Conservation (phyloP, 1,140 invertebrate species). For the Sycophaga agraensis region DNA sequence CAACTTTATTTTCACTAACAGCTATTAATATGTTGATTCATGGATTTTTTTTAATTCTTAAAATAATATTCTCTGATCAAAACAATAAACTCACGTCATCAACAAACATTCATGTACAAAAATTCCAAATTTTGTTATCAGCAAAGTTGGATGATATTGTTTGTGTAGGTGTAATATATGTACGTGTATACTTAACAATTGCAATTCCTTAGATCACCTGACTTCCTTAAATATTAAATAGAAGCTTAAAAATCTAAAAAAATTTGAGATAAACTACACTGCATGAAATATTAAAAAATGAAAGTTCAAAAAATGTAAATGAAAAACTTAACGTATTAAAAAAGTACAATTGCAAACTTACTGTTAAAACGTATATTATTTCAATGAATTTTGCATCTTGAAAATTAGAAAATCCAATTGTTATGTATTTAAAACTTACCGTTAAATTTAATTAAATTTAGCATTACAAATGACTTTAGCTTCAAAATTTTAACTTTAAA, state of each 20-base stretch:
- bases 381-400: conserved; percentile 12
- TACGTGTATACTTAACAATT: conserved; percentile 22
- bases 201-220: conserved; percentile 15
- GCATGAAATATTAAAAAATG: conserved; percentile 19
- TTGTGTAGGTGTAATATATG: conserved; percentile 24
- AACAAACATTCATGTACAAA: conserved; percentile 24
- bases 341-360: conserved; percentile 24
- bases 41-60: conserved; percentile 10
- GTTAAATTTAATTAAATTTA: too few relatives aligned
- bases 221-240: conserved; percentile 16
- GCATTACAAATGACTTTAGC: conserved; percentile 7
- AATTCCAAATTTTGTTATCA: conserved; percentile 22
- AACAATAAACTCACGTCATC: conserved; percentile 20
- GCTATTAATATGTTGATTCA: background rate
- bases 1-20: background rate
- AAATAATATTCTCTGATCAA: conserved; percentile 12
- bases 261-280: conserved; percentile 14
- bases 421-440: conserved; percentile 26
- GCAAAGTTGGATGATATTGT: conserved; percentile 22
- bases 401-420: conserved; percentile 13
- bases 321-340: conserved; percentile 13
- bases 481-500: conserved; percentile 10
- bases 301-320: conserved; percentile 26
- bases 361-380: conserved; percentile 19
- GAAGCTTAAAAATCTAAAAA: conserved; percentile 25